Conservation (phyloP, 2,797 vertebrate genomes). For the Picus viridis region DNA sequence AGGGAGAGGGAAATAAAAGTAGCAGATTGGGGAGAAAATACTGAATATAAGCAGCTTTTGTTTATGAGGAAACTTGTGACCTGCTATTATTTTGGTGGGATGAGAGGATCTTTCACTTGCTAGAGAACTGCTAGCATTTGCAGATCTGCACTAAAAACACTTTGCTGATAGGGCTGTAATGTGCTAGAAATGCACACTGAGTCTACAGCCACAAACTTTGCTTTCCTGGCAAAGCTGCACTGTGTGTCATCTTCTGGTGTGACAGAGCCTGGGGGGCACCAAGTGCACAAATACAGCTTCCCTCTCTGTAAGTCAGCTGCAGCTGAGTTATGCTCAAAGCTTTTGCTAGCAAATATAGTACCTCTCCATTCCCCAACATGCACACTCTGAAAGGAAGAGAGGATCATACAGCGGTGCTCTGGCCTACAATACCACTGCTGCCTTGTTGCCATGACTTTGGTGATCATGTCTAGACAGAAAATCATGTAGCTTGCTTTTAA, state of each 20-base stretch:
- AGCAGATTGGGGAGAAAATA: background rate
- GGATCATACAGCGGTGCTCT: background rate
- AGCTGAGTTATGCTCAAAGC: background rate
- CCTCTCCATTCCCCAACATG: background rate
- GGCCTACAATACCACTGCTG: background rate
- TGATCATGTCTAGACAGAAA: background rate
- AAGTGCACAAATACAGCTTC: background rate
- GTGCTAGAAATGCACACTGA: background rate
- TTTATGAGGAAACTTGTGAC: constrained; percentile 52
- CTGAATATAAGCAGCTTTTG: constrained; percentile 49
- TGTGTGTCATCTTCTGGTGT: background rate
- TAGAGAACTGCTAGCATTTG: constrained; percentile 44
- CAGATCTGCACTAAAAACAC: background rate
- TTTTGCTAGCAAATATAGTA: background rate
- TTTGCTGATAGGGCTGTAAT: constrained; percentile 18
- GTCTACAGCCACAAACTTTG: background rate
- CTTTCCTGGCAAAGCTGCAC: background rate
- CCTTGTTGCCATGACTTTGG: background rate
- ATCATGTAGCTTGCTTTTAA: background rate
- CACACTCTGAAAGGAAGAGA: background rate
- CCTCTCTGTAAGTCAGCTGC: accelerated
- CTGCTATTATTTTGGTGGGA: constrained; percentile 27
- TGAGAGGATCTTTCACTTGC: constrained; percentile 25
- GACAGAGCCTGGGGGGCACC: background rate
- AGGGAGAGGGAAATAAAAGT: background rate